These are phyloP conservation scores for Tetragonisca angustula DNA, from an alignment of 2,888 invertebrate species.

Conservation along the genomic window DNA sequence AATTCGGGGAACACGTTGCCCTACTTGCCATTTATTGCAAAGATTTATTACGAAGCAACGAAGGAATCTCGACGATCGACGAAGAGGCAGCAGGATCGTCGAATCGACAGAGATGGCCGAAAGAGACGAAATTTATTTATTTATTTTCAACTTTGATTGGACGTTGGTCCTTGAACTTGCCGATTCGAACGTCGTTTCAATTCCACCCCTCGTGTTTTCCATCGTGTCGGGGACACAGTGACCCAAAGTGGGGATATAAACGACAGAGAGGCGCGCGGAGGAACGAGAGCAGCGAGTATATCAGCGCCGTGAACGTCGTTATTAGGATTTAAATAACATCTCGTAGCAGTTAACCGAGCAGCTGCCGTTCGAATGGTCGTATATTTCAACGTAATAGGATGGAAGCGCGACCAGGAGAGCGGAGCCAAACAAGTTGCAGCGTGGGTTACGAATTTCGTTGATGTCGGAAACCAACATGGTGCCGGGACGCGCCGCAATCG, in stretches of 20 bases:
- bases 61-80: too few species aligned
- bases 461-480: slow-evolving; percentile 69
- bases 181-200: slow-evolving; percentile 5
- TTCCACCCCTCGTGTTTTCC: neutral
- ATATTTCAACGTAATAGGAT: slow-evolving; percentile 69
- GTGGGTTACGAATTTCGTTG: slow-evolving; percentile 70
- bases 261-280: neutral
- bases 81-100: too few species aligned
- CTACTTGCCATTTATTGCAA: too few species aligned
- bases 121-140: too few species aligned
- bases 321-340: slow-evolving; percentile 70
- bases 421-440: slow-evolving; percentile 66
- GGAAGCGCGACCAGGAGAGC: slow-evolving; percentile 63
- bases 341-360: slow-evolving; percentile 64
- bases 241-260: neutral
- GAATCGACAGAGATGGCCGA: too few species aligned
- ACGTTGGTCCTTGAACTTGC: slow-evolving; percentile 12
- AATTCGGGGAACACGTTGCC: too few species aligned
- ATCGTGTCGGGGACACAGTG: neutral
- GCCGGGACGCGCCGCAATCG: slow-evolving; percentile 69
- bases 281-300: slow-evolving; percentile 13
- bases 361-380: slow-evolving; percentile 63
- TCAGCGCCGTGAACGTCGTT: slow-evolving; percentile 58
- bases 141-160: neutral
- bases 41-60: too few species aligned